Evolutionary conservation across 30 jellyfish, hydroid and myxozoan species (phyloP).

Genomic region (Mastigias papua): DNA sequence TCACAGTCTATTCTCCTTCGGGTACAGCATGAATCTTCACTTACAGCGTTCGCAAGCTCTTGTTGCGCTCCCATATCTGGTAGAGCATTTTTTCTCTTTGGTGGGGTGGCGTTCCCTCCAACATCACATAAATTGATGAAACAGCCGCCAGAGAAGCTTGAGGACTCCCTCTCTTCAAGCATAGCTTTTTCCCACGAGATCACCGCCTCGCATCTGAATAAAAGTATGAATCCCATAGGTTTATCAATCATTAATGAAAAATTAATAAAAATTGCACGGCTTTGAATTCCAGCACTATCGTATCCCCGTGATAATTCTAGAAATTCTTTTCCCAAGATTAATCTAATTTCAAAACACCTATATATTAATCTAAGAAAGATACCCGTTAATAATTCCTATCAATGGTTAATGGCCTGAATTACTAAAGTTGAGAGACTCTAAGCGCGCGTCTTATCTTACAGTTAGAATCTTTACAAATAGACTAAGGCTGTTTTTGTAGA

Average conservation of each 20-base stretch:
- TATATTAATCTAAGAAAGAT: too few species aligned
- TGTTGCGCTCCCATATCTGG: not conserved
- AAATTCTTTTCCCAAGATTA: not conserved
- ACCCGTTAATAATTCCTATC: too few species aligned
- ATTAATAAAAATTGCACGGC: not conserved
- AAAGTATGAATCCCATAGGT: too few species aligned
- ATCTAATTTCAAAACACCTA: not conserved
- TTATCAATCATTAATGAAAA: not conserved
- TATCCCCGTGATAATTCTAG: not conserved
- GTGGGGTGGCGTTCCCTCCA: constrained; percentile 1
- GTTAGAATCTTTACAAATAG: too few species aligned
- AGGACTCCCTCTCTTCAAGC: not conserved
- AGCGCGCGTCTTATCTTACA: too few species aligned
- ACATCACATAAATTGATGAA: constrained; percentile 43
- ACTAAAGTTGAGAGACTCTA: too few species aligned
- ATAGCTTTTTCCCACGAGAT: not conserved
- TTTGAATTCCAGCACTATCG: not conserved
- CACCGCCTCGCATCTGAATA: not conserved
- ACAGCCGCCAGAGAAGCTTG: constrained; percentile 39
- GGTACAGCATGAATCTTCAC: not conserved
- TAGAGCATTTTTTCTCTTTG: constrained; percentile 34
- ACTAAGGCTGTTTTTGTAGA: too few species aligned
- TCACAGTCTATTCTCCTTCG: not conserved
- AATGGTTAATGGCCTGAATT: too few species aligned
- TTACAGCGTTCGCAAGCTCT: not conserved